Evolutionary conservation across 64 coral and sea anemone species (phyloP).

Genomic region (Porites lutea): DNA sequence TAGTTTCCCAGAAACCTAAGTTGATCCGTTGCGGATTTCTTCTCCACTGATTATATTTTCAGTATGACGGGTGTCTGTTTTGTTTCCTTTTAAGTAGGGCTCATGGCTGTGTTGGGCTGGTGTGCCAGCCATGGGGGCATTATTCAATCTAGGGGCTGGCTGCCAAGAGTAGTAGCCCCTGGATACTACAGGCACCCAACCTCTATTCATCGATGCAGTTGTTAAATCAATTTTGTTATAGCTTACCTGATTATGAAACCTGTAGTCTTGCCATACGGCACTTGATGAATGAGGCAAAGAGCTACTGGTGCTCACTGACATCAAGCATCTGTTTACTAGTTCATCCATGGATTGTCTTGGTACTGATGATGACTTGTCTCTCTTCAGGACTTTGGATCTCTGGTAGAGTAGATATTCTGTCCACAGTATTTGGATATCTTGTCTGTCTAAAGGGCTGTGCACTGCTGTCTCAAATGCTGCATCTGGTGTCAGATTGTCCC

Average conservation of each 20-base stretch:
- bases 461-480: constrained; percentile 89
- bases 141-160: no score
- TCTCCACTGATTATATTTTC: no score
- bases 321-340: constrained; percentile 83
- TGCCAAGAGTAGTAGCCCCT: no score
- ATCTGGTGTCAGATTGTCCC: constrained; percentile 37
- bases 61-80: no score
- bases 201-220: no score
- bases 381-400: constrained; percentile 44
- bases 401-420: constrained; percentile 92
- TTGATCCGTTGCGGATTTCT: no score
- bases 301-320: constrained; percentile 68
- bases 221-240: no score
- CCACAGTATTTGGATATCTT: constrained; percentile 76
- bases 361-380: background rate
- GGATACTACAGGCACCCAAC: no score
- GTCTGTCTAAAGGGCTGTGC: constrained; percentile 76
- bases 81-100: no score
- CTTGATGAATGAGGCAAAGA: constrained; percentile 71
- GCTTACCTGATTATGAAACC: constrained; percentile 93
- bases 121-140: no score
- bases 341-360: constrained; percentile 68
- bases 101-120: no score
- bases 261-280: constrained; percentile 85
- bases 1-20: no score